Base-by-base conservation (phyloP, 2,797 vertebrate genomes). In the Sciaenops ocellatus region DNA sequence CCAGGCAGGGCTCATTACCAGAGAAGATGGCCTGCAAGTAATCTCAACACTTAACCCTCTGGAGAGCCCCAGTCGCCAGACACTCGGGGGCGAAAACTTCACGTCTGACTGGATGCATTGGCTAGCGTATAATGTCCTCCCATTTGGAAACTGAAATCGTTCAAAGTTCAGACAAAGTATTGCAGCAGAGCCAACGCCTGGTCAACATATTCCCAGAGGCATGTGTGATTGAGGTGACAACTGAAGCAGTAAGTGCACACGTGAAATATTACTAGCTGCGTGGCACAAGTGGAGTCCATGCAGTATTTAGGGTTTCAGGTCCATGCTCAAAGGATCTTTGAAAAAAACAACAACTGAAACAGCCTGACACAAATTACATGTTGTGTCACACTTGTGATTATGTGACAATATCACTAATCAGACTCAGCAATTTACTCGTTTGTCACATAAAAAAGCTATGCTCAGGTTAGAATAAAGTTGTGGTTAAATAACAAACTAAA, bases 1-100 rank as follows among this genome's bases (percentile, higher is more conserved):
- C 71, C 63, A 82, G 79, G 83, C 84, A 83, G 82, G 86, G 78
- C 87, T 93, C 84, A 91, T 92, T 93, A 89, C 81, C 85, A 76
- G 78, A 77, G 79, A 90, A 86, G 79, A 91, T 84, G 82, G 82
- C 77, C 73, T 64, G 78, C 67, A 75, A 87, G 79, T 87, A 79
- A 89, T 90, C 78, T 66, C 57, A 76, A 74, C 85, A 88, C 84
- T 89, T 83, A 86, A 87, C 80, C 88, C 88, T 79, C 90, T 16
- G 63, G 84, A 89, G 83, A 85, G 63, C 48, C 60, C 30, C 65
- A 38, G 81, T 79, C 26, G 50, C 60, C 18, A 80, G 48, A 87
- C 79, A 78, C 71, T 81, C 46, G 16, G 62, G 54, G 81, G 83
- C 83, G 78, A 80, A 75, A 87, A 76, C 76, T 66, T 83, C 84